Evolutionary conservation across 2,113 vertebrate genomes (phyloP).

Genomic region (Syngnathus typhle): DNA sequence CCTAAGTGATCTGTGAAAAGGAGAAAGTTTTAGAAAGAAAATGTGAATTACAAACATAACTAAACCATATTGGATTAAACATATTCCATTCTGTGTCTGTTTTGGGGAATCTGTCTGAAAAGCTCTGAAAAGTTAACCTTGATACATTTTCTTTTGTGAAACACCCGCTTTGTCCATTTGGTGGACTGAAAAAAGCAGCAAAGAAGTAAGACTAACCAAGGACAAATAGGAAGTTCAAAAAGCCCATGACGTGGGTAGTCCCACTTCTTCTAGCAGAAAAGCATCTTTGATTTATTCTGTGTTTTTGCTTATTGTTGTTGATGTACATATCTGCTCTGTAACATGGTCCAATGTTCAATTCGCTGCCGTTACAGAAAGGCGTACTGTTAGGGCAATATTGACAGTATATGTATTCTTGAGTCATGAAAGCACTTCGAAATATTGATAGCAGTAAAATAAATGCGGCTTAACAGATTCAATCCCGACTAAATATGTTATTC

Average conservation of each 20-base stretch:
- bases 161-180: constrained; percentile 52
- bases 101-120: not conserved
- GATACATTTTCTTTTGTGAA: not conserved
- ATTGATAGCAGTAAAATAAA: constrained; percentile 9
- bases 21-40: too few species aligned
- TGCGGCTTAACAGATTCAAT: constrained; percentile 11
- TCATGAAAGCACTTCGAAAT: constrained; percentile 14
- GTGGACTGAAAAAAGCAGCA: constrained; percentile 39
- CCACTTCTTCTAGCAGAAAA: constrained; percentile 57
- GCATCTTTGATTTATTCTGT: constrained; percentile 60
- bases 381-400: constrained; percentile 11
- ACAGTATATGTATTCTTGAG: constrained; percentile 9
- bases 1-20: too few species aligned
- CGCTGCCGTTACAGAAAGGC: constrained; percentile 31
- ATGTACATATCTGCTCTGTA: constrained; percentile 60
- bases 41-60: not conserved
- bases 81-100: not conserved
- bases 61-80: not conserved
- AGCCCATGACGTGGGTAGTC: constrained; percentile 38
- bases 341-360: constrained; percentile 29
- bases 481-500: constrained; percentile 40
- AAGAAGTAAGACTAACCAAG: constrained; percentile 32
- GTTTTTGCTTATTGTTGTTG: constrained; percentile 46
- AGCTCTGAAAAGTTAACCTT: not conserved
- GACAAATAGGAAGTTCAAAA: constrained; percentile 48